phyloP scores from a whole-genome alignment of 2,797 vertebrate species.

The Pristis pectinata region DNA sequence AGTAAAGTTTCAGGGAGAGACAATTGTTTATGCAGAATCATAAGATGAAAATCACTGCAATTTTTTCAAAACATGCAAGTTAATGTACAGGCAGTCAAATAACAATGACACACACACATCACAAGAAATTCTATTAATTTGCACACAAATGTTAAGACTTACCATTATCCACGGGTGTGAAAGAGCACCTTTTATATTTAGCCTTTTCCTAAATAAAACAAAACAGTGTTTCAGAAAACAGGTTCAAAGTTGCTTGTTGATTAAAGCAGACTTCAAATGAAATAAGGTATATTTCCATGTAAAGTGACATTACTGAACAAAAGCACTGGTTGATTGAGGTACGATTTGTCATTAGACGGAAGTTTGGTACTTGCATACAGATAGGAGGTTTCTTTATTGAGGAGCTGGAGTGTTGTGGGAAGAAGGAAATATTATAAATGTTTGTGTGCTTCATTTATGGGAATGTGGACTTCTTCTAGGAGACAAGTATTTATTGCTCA shows the following conservation, averaged over 20 bases:
- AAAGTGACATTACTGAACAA: not conserved
- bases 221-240: not conserved
- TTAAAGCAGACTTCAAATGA: constrained; percentile 13
- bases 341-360: not conserved
- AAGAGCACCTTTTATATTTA: constrained; percentile 82
- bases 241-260: not conserved
- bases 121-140: not conserved
- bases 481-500: too few relatives aligned
- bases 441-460: too few relatives aligned
- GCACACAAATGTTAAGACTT: constrained; percentile 47
- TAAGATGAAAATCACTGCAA: not conserved
- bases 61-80: not conserved
- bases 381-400: not conserved
- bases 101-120: not conserved
- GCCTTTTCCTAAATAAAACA: constrained; percentile 68
- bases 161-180: constrained; percentile 93
- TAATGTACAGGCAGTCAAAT: not conserved
- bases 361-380: not conserved
- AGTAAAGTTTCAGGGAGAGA: not conserved
- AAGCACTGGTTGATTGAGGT: not conserved
- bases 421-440: not conserved
- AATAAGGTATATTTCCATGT: not conserved
- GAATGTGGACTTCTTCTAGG: too few relatives aligned
- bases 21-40: not conserved
- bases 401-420: not conserved